Evolutionary conservation across 2,888 invertebrate genomes (phyloP).

Genomic region (Andrena trimmerana): DNA sequence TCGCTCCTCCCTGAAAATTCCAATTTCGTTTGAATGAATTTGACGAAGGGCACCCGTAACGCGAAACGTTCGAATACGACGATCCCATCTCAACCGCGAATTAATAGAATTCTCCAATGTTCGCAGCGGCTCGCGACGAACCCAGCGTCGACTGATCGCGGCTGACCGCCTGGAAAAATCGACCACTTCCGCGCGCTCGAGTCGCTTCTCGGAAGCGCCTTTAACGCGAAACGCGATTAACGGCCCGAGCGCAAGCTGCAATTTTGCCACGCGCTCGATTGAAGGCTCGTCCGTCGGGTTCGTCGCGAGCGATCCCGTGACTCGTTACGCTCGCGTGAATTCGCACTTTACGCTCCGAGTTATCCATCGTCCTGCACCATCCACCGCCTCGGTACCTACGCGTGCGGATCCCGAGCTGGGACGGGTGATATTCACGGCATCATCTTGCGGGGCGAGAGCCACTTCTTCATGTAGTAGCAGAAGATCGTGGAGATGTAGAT

Average conservation of each 20-base stretch:
- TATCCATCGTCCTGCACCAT: conserved; percentile 71
- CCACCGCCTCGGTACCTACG: neutral
- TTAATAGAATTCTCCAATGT: neutral
- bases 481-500: conserved; percentile 96
- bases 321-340: conserved; percentile 22
- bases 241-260: conserved; percentile 1
- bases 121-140: conserved; percentile 18
- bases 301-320: conserved; percentile 28
- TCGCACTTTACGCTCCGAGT: conserved; percentile 28
- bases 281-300: conserved; percentile 27
- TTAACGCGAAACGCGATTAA: conserved; percentile 28
- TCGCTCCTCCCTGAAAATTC: neutral
- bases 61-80: neutral
- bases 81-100: neutral
- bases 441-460: conserved; percentile 94
- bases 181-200: neutral
- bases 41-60: neutral
- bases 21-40: neutral
- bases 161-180: conserved; percentile 24
- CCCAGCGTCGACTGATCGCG: neutral
- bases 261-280: conserved; percentile 36
- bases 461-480: conserved; percentile 97
- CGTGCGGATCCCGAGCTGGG: neutral
- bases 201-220: conserved; percentile 4
- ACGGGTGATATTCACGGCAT: conserved; percentile 87